Conservation (phyloP, 2,113 vertebrate genomes). For the Numida meleagris region DNA sequence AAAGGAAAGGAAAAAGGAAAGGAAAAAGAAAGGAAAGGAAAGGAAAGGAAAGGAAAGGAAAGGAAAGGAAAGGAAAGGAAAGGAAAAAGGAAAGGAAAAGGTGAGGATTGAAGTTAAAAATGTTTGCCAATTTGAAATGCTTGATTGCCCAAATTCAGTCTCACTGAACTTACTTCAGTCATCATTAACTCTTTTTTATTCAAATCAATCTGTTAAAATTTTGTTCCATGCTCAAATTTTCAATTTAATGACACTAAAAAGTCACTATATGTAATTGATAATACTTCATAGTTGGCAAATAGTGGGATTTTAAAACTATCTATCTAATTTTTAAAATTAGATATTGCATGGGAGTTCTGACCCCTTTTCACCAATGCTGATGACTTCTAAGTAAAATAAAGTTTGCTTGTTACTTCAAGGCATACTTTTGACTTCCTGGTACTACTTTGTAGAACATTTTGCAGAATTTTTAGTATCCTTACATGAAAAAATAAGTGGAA, state of each 20-base stretch:
- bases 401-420: background rate
- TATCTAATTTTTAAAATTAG: too few species aligned
- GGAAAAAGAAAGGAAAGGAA: too few species aligned
- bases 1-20: too few species aligned
- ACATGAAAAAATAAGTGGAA: background rate
- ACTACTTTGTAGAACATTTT: background rate
- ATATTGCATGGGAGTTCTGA: background rate
- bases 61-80: too few species aligned
- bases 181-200: background rate
- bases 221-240: background rate
- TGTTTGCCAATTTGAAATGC: background rate
- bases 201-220: rapidly evolving
- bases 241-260: background rate
- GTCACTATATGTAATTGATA: background rate
- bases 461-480: background rate
- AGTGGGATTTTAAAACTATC: background rate
- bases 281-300: background rate
- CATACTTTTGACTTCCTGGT: background rate
- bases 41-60: too few species aligned
- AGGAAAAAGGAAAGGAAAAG: too few species aligned
- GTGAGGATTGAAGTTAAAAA: background rate
- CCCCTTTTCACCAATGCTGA: background rate
- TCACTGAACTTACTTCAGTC: background rate
- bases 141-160: background rate
- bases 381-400: background rate